A percentile compares a stretch with the other conserved stretches of the same genome.
These are phyloP conservation scores for Orycteropus afer DNA, from an alignment of 2,113 vertebrate species.

Conservation along the genomic window DNA sequence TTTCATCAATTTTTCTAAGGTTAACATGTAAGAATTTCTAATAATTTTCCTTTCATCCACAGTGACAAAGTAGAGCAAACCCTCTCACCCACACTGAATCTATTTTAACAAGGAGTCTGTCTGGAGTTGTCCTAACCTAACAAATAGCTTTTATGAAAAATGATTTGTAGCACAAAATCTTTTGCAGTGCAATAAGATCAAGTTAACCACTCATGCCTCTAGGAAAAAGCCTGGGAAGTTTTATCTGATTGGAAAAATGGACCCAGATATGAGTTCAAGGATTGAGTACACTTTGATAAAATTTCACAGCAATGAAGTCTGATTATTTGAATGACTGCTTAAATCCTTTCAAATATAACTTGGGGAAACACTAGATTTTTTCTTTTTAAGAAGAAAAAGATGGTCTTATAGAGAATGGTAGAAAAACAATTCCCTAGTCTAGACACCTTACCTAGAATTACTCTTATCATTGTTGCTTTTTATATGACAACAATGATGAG, in stretches of 20 bases:
- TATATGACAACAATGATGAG: neutral
- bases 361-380: constrained; percentile 7
- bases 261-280: constrained; percentile 81
- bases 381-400: constrained; percentile 47
- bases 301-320: constrained; percentile 83
- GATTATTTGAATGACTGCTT: constrained; percentile 82
- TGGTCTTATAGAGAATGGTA: constrained; percentile 53
- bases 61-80: constrained; percentile 43
- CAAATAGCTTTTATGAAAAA: constrained; percentile 84
- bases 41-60: constrained; percentile 66
- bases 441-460: constrained; percentile 62
- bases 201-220: constrained; percentile 78
- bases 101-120: constrained; percentile 74
- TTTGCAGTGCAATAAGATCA: constrained; percentile 82
- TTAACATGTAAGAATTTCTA: constrained; percentile 58
- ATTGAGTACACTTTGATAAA: constrained; percentile 83
- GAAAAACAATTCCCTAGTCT: constrained; percentile 58
- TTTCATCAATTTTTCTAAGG: constrained; percentile 43
- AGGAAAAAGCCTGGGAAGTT: constrained; percentile 81
- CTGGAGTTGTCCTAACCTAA: constrained; percentile 79
- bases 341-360: constrained; percentile 80
- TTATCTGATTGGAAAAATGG: constrained; percentile 86
- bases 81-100: constrained; percentile 47
- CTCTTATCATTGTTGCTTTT: neutral
- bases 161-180: constrained; percentile 82